These are phyloP conservation scores for Cololabis saira DNA, from an alignment of 2,113 vertebrate species.

Conservation along the genomic window DNA sequence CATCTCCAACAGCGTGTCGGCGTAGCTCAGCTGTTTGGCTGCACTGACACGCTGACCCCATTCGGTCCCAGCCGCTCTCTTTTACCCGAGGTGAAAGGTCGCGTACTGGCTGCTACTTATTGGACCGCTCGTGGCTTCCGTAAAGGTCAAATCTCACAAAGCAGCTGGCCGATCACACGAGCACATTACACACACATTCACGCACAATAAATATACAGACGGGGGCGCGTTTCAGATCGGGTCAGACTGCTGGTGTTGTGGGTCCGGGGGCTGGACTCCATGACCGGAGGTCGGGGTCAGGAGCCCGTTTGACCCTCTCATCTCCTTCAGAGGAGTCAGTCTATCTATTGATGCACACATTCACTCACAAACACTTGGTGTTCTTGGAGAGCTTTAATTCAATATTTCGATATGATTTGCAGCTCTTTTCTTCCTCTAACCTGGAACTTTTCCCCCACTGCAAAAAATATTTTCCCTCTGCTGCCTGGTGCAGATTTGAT, in stretches of 20 bases:
- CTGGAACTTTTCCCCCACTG: background rate
- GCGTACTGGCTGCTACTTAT: slow-evolving; percentile 59
- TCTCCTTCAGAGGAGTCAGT: slow-evolving; percentile 47
- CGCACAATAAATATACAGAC: slow-evolving; percentile 24
- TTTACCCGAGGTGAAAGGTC: slow-evolving; percentile 62
- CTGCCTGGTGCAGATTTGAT: slow-evolving; percentile 36
- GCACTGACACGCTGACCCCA: slow-evolving; percentile 30
- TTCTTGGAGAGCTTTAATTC: background rate
- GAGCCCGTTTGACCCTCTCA: slow-evolving; percentile 55
- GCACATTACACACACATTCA: slow-evolving; percentile 42
- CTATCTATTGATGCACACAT: slow-evolving; percentile 30
- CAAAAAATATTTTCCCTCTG: slow-evolving; percentile 32
- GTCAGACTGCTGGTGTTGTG: slow-evolving; percentile 20
- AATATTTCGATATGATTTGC: slow-evolving; percentile 24
- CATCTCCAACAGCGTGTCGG: background rate
- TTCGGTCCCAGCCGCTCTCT: background rate
- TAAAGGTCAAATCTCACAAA: slow-evolving; percentile 65
- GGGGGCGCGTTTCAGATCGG: slow-evolving; percentile 28
- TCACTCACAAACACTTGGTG: background rate
- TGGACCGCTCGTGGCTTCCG: slow-evolving; percentile 50
- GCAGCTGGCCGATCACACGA: slow-evolving; percentile 58
- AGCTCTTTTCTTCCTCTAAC: background rate
- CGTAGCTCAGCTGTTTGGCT: slow-evolving; percentile 29
- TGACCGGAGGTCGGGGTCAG: slow-evolving; percentile 47
- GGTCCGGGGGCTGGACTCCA: slow-evolving; percentile 22